Conservation (phyloP, 2,888 invertebrate species). For the Andrena bicolor region DNA sequence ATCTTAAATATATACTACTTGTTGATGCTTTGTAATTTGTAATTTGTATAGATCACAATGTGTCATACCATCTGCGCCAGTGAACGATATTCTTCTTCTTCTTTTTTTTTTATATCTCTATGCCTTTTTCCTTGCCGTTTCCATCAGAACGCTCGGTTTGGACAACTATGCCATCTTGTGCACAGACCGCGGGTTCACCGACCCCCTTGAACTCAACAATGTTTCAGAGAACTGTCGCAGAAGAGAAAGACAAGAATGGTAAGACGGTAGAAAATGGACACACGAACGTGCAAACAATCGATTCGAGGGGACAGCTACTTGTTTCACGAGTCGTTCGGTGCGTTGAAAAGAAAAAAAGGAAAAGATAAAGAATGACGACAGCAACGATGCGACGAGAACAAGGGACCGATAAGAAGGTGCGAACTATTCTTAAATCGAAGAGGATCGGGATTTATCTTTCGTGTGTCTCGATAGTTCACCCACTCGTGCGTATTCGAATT, state of each 20-base stretch:
- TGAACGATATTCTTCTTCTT: conserved; percentile 72
- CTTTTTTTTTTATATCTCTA: conserved; percentile 44
- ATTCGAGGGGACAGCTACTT: background rate
- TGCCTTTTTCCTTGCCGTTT: conserved; percentile 75
- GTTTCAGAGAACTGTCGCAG: conserved; percentile 30
- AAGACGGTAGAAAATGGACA: background rate
- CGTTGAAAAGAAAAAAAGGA: conserved; percentile 26
- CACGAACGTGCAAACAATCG: conserved; percentile 27
- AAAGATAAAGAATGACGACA: background rate
- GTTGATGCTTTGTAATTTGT: conserved; percentile 83
- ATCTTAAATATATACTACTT: conserved; percentile 83
- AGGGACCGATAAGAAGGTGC: conserved; percentile 23
- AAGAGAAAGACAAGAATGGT: background rate
- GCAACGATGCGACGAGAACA: conserved; percentile 20
- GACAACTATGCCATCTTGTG: conserved; percentile 59
- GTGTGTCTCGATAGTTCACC: conserved; percentile 58
- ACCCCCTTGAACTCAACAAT: conserved; percentile 57
- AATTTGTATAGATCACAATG: conserved; percentile 83
- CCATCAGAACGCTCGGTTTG: conserved; percentile 59
- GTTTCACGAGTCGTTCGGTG: conserved; percentile 20
- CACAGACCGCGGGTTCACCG: conserved; percentile 57
- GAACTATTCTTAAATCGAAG: conserved; percentile 59
- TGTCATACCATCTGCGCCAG: conserved; percentile 82
- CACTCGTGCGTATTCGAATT: conserved; percentile 64
- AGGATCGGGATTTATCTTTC: conserved; percentile 53